A percentile compares a stretch with the other conserved stretches of the same genome.
Evolutionary conservation across 2,113 vertebrate genomes (phyloP).

Genomic region (Ictidomys tridecemlineatus): DNA sequence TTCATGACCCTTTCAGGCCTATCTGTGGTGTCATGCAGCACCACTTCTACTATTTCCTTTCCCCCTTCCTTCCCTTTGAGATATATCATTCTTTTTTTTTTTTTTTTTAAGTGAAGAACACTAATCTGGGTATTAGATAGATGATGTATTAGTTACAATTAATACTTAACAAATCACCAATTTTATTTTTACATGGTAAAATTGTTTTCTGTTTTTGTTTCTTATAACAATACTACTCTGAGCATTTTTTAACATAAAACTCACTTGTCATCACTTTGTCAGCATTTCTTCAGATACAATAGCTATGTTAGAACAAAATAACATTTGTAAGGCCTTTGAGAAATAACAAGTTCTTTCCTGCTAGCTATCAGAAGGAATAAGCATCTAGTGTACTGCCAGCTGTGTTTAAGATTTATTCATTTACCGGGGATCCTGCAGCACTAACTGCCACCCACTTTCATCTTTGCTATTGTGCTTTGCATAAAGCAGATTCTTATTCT

Average conservation of each 20-base stretch:
- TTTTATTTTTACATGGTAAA: background rate
- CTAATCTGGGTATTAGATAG: background rate
- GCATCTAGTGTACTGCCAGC: background rate
- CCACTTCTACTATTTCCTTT: no score
- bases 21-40: no score
- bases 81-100: no score
- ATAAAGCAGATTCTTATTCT: background rate
- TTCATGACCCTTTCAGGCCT: no score
- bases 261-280: background rate
- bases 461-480: background rate
- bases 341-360: background rate
- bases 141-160: background rate
- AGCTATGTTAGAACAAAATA: background rate
- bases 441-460: background rate
- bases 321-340: background rate
- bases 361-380: background rate
- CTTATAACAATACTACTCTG: background rate
- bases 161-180: background rate
- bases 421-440: background rate
- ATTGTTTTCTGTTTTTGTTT: conserved; percentile 7
- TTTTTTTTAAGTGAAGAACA: background rate
- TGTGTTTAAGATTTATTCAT: background rate
- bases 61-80: background rate
- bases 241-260: background rate
- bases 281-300: background rate